Evolutionary conservation across 2,888 invertebrate genomes (phyloP), one percentile per base, ranked within the genome.

Genomic region (Zelleria hepariella): DNA sequence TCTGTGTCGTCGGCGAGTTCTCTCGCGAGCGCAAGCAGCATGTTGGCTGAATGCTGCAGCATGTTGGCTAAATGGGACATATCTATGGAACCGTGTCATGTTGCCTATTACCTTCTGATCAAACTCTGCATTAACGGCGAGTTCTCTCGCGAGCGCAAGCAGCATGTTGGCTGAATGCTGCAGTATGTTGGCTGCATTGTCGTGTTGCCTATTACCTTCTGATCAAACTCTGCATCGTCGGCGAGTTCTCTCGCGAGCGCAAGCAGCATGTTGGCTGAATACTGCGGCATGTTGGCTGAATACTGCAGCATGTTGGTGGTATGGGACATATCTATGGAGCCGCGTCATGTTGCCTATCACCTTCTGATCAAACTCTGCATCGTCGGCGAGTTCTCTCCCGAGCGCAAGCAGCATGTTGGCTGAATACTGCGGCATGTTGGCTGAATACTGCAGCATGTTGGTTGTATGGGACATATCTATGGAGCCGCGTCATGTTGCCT

Each of bases 161-260:
- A 93, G 79, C 73, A 93, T 93, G 60, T 92, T 91, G 2, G 92
- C 93, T 58, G 92, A 91, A 65, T 92, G 88, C 70, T 94, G 94
- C 60, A 93, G 83, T 27, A 91, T 91, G 8, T 92, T 93, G 1
- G 89, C 75, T n/a, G n/a, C n/a, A n/a, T n/a, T n/a, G n/a, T n/a
- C n/a, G n/a, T n/a, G n/a, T n/a, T n/a, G n/a, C n/a, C n/a, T n/a
- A n/a, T 57, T 26, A 59, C 61, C 57, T 55, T 62, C 7, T 48
- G 58, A 85, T 63, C 8, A 49, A 64, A 61, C 59, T 75, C 67
- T 25, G 69, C 63, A 0, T 80, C 75, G 65, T 82, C 84, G 1
- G 80, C 82, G 56, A 90, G 66, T 58, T 78, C 77, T 25, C 74
- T 71, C 0, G 91, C 77, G 2, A 93, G 73, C 0, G 90, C 89